A percentile compares a stretch with the other conserved stretches of the same genome.
phyloP scores from a whole-genome alignment of 1,140 invertebrate genomes.

The Papilio polyxenes region DNA sequence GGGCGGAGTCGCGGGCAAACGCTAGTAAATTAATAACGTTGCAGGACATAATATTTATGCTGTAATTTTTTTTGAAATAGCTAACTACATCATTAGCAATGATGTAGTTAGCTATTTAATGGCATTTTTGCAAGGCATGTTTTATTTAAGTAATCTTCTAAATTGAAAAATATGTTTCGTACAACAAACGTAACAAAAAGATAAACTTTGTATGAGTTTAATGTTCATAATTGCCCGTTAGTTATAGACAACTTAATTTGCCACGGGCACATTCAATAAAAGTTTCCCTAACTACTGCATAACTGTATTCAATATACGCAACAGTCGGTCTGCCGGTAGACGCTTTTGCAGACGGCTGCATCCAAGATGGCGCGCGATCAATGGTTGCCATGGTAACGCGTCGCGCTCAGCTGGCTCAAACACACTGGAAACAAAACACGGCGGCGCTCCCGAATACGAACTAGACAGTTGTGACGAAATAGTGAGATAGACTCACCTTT shows the following conservation, averaged over 20 bases:
- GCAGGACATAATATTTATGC: no score
- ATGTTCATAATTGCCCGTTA: not conserved
- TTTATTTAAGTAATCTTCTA: not conserved
- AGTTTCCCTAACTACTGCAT: slow-evolving; percentile 31
- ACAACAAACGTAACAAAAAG: not conserved
- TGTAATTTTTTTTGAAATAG: no score
- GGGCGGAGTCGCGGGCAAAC: no score
- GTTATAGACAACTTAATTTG: slow-evolving; percentile 2
- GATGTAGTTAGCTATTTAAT: no score
- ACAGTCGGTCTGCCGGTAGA: slow-evolving; percentile 56
- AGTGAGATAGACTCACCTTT: slow-evolving; percentile 46
- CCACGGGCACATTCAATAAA: slow-evolving; percentile 19
- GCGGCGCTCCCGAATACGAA: slow-evolving; percentile 41
- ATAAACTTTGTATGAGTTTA: not conserved
- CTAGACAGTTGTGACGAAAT: slow-evolving; percentile 44
- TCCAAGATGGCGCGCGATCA: slow-evolving; percentile 75
- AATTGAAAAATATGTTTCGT: not conserved
- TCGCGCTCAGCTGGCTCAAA: slow-evolving; percentile 69
- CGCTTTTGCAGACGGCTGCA: slow-evolving; percentile 69
- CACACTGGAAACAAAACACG: slow-evolving; percentile 64
- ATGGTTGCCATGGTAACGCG: slow-evolving; percentile 75
- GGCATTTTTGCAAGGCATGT: no score
- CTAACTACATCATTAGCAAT: no score
- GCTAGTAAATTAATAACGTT: no score
- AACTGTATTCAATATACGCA: slow-evolving; percentile 32